Conservation (phyloP, 2,888 invertebrate genomes). For the Megaustenia siamemsis region DNA sequence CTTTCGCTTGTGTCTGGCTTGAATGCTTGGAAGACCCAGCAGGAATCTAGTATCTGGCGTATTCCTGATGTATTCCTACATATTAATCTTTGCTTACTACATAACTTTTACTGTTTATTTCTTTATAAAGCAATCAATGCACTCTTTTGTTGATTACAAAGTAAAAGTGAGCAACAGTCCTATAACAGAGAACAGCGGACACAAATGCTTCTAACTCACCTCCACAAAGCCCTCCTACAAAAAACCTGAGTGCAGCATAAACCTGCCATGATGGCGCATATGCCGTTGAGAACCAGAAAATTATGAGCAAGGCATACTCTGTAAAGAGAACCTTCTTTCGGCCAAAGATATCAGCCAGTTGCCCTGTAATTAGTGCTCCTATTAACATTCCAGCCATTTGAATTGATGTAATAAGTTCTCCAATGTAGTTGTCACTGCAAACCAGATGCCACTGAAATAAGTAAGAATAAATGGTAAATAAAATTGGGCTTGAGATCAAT, state of each 20-base stretch:
- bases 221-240: conserved; percentile 75
- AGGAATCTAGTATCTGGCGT: too few species aligned
- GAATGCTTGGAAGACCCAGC: too few species aligned
- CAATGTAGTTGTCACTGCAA: conserved; percentile 67
- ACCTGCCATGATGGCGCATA: conserved; percentile 75
- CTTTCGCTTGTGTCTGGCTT: too few species aligned
- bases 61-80: too few species aligned
- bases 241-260: conserved; percentile 72
- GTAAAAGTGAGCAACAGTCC: too few species aligned
- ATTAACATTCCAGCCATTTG: conserved; percentile 77
- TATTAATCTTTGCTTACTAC: too few species aligned
- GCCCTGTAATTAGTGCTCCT: conserved; percentile 75
- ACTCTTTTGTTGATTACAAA: too few species aligned
- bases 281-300: conserved; percentile 71
- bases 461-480: not conserved
- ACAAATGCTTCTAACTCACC: conserved; percentile 61
- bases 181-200: too few species aligned
- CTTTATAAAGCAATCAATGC: too few species aligned
- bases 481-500: too few species aligned
- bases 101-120: too few species aligned
- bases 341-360: conserved; percentile 77
- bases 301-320: conserved; percentile 70
- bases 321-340: conserved; percentile 71
- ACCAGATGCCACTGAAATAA: conserved; percentile 74
- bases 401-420: conserved; percentile 73